A percentile compares a stretch with the other conserved stretches of the same genome.
Conservation (phyloP, 2,888 invertebrate genomes). For the Colostygia pectinataria region DNA sequence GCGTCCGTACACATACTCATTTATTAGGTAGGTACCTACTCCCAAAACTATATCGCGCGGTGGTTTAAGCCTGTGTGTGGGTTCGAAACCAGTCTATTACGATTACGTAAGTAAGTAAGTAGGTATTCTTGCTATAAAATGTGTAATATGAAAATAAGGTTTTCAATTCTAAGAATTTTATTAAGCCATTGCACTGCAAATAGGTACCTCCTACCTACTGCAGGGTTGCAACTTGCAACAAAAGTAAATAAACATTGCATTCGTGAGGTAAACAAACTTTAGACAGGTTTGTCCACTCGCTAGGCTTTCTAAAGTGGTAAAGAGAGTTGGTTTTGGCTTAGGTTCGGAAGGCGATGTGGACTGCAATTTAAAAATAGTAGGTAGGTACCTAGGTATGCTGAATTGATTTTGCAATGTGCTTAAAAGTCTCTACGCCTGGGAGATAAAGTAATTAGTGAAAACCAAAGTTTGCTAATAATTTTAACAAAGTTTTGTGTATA, state of each 20-base stretch:
- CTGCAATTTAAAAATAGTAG: background rate
- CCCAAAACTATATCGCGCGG: too few species aligned
- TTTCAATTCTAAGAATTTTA: too few species aligned
- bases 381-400: background rate
- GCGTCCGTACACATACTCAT: too few species aligned
- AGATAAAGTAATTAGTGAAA: slow-evolving; percentile 11
- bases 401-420: slow-evolving; percentile 4
- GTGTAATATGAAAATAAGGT: slow-evolving; percentile 5
- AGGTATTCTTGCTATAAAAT: too few species aligned
- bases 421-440: background rate
- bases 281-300: slow-evolving; percentile 58
- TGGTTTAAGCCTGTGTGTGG: too few species aligned
- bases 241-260: slow-evolving; percentile 77
- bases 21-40: too few species aligned
- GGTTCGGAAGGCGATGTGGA: background rate
- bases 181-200: slow-evolving; percentile 39
- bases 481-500: too few species aligned
- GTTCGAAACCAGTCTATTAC: too few species aligned
- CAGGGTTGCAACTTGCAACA: slow-evolving; percentile 51
- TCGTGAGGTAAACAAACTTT: slow-evolving; percentile 73
- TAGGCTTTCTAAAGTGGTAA: slow-evolving; percentile 57
- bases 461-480: too few species aligned
- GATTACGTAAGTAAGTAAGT: too few species aligned
- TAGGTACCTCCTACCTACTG: too few species aligned
- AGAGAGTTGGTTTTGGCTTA: background rate